Percentiles rank a stretch among this genome's conserved stretches.
These are phyloP conservation scores for Rhorus exstirpatorius DNA, from an alignment of 2,888 invertebrate genomes.

Conservation along the genomic window DNA sequence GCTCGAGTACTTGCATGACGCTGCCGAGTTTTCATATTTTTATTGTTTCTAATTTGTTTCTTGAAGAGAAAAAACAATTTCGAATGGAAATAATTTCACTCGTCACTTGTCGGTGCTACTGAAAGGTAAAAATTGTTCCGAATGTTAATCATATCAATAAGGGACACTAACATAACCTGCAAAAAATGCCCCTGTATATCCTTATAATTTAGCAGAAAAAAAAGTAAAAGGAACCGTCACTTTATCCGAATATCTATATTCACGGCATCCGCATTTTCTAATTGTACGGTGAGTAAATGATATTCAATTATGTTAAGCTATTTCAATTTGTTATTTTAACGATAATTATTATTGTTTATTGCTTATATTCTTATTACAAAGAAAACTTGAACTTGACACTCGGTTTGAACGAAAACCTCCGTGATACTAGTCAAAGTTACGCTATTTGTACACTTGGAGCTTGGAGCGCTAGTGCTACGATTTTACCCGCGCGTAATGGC, in stretches of 20 bases:
- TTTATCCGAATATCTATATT: neutral
- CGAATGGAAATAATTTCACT: neutral
- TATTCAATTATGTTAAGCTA: too few species aligned
- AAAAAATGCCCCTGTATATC: neutral
- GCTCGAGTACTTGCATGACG: constrained; percentile 75
- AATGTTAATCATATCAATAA: constrained; percentile 19
- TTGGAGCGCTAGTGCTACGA: neutral
- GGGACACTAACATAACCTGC: neutral
- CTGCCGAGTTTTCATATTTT: constrained; percentile 72
- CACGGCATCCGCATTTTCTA: neutral
- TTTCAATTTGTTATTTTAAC: too few species aligned
- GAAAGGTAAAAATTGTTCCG: neutral
- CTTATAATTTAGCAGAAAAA: neutral
- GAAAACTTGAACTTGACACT: too few species aligned
- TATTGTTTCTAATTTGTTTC: neutral
- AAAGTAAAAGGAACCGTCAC: neutral
- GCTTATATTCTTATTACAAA: too few species aligned
- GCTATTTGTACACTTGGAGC: neutral
- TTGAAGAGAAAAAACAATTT: neutral
- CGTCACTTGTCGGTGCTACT: neutral
- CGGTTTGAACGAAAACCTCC: neutral
- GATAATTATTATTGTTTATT: too few species aligned
- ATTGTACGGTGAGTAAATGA: too few species aligned
- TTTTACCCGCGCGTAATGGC: too few species aligned
- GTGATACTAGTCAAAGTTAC: neutral